Conservation (phyloP, 2,888 invertebrate genomes). For the Abrostola tripartita region DNA sequence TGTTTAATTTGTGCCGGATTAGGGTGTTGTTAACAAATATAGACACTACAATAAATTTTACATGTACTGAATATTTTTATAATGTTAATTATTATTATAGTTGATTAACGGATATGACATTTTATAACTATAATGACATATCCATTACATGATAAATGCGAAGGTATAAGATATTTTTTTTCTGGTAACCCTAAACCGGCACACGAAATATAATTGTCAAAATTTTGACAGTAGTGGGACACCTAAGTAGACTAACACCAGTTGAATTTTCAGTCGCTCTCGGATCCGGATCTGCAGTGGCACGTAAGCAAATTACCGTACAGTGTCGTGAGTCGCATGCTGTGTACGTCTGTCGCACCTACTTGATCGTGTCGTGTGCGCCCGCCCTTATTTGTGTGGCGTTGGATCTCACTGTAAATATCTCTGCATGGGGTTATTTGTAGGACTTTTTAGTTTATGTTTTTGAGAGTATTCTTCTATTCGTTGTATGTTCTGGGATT, state of each 20-base stretch:
- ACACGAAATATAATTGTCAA: conserved; percentile 30
- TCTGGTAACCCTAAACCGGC: conserved; percentile 26
- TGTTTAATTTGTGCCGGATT: conserved; percentile 43
- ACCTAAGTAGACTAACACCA: conserved; percentile 81
- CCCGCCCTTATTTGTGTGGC: conserved; percentile 36
- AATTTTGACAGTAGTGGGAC: conserved; percentile 58
- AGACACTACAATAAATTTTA: not conserved
- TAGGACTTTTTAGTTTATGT: not conserved
- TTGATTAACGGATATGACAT: not conserved
- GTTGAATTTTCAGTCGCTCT: conserved; percentile 86
- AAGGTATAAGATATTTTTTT: not conserved
- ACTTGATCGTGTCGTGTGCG: conserved; percentile 60
- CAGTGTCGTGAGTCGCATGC: conserved; percentile 85
- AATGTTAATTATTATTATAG: not conserved
- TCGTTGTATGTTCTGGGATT: not conserved
- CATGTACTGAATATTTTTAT: too few relatives aligned
- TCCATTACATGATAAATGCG: too few relatives aligned
- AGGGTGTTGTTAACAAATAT: conserved; percentile 1
- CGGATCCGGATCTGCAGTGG: conserved; percentile 84
- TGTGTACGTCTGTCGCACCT: conserved; percentile 77
- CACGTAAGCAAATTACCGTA: conserved; percentile 84
- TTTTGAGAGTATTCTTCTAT: not conserved
- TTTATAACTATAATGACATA: too few relatives aligned
- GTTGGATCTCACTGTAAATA: conserved; percentile 33
- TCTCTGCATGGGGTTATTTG: not conserved